These are phyloP conservation scores for Micropoecilia bifurca DNA, from an alignment of 2,797 vertebrate genomes.

Conservation along the genomic window DNA sequence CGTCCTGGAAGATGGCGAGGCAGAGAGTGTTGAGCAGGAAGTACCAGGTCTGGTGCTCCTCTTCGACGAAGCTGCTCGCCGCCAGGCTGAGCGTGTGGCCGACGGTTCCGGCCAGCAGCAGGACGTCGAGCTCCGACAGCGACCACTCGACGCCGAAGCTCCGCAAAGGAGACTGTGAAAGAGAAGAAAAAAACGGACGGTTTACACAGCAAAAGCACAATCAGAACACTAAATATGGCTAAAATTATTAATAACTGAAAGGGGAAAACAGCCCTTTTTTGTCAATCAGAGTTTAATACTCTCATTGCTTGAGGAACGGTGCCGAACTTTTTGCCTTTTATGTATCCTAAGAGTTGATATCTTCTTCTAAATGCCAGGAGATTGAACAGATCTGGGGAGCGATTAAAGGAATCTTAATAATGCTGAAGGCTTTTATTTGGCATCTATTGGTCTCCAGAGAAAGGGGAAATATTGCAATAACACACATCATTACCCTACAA, in stretches of 20 bases:
- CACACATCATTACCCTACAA: not conserved
- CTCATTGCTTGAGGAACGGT: not conserved
- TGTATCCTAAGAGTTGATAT: not conserved
- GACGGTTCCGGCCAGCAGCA: constrained; percentile 87
- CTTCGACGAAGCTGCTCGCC: constrained; percentile 95
- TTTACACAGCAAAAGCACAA: not conserved
- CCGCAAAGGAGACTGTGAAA: constrained; percentile 60
- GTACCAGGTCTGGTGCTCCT: constrained; percentile 98
- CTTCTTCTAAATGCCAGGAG: not conserved
- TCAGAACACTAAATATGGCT: not conserved
- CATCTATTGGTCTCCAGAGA: not conserved
- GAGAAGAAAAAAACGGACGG: not conserved
- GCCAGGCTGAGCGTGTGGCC: constrained; percentile 91
- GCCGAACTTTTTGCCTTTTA: not conserved
- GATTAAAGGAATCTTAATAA: not conserved
- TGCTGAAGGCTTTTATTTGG: not conserved
- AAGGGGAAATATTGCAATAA: not conserved
- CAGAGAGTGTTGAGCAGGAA: constrained; percentile 93
- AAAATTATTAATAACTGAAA: not conserved
- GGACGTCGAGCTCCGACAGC: constrained; percentile 88
- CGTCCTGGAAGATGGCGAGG: constrained; percentile 88
- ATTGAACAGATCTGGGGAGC: not conserved
- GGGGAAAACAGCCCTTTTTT: not conserved
- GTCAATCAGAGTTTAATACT: not conserved
- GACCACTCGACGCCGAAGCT: constrained; percentile 62